Percentiles rank a stretch among this genome's conserved stretches.
Conservation (phyloP, 2,888 invertebrate species). For the Leptura quadrifasciata region DNA sequence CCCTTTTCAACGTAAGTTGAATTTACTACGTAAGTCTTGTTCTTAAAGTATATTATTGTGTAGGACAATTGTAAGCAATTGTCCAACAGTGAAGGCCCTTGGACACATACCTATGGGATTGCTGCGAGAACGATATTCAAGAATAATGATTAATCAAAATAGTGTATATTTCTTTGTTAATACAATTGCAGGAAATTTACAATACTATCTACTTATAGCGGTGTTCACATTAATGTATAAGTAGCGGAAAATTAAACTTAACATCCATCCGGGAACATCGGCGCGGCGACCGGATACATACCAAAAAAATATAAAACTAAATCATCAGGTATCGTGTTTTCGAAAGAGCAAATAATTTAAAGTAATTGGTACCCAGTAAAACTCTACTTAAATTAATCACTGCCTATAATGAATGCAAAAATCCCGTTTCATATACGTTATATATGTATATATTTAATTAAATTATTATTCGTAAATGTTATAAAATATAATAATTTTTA, state of each 20-base stretch:
- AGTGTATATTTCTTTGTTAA: not conserved
- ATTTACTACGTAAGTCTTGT: no score
- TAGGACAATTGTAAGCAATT: no score
- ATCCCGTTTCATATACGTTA: not conserved
- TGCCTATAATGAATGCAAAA: not conserved
- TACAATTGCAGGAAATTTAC: not conserved
- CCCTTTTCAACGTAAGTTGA: no score
- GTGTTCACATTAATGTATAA: not conserved
- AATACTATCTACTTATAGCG: not conserved
- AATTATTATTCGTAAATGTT: not conserved
- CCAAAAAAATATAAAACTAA: not conserved
- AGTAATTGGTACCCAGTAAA: not conserved
- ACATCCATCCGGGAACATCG: not conserved
- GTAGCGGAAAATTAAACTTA: not conserved
- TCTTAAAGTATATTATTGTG: no score
- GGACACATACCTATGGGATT: no score
- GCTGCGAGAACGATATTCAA: no score
- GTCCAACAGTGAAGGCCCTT: no score
- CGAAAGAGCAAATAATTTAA: conserved; percentile 2
- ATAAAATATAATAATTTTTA: not conserved
- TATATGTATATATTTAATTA: not conserved
- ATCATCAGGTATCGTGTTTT: not conserved
- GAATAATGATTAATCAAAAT: no score
- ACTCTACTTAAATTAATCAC: not conserved
- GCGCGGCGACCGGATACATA: not conserved